Base-by-base conservation (phyloP, 2,888 invertebrate species). In the Gastracanthus pulcherrimus region DNA sequence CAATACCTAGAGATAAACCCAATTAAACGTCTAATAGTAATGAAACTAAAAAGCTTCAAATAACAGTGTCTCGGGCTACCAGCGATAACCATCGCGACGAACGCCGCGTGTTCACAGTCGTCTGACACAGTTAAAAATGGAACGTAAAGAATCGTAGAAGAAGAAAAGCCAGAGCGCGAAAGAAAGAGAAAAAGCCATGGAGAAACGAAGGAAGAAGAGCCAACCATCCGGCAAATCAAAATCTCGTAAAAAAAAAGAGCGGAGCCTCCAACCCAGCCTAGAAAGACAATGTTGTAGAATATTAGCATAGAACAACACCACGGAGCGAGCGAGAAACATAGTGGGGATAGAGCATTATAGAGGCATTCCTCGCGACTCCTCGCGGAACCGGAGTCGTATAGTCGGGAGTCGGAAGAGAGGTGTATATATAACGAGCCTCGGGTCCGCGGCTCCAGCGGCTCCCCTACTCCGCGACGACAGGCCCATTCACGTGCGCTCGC, bases 381-480 rank as follows among this genome's bases (percentile, higher is more conserved):
- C 45, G 76, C 72, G 71, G 78, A 84, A 82, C 72, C 87, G 88
- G 87, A 89, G 86, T 89, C 89, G 89, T 89, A 89, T n/a, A n/a
- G 89, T 16, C 41, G 26, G 26, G 16, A 55, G 34, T n/a, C n/a
- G 11, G 55, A 55, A 58, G n/a, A 38, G 55, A 23, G 34, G 31
- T n/a, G n/a, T n/a, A n/a, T n/a, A n/a, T n/a, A n/a, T n/a, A n/a
- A n/a, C n/a, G n/a, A n/a, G n/a, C n/a, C n/a, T n/a, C n/a, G n/a
- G n/a, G n/a, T n/a, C n/a, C n/a, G n/a, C n/a, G n/a, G n/a, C n/a
- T n/a, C n/a, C 51, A 34, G 26, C 36, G 62, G 34, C 82, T 85
- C 85, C 86, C 86, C 86, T 83, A 84, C 87, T 77, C 70, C 81
- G 74, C 70, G 82, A 77, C 66, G 80, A 41, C n/a, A 31, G 51